Percentiles rank a stretch among this genome's conserved stretches.
phyloP scores from a whole-genome alignment of 2,797 vertebrate species.

The Coreius guichenoti region DNA sequence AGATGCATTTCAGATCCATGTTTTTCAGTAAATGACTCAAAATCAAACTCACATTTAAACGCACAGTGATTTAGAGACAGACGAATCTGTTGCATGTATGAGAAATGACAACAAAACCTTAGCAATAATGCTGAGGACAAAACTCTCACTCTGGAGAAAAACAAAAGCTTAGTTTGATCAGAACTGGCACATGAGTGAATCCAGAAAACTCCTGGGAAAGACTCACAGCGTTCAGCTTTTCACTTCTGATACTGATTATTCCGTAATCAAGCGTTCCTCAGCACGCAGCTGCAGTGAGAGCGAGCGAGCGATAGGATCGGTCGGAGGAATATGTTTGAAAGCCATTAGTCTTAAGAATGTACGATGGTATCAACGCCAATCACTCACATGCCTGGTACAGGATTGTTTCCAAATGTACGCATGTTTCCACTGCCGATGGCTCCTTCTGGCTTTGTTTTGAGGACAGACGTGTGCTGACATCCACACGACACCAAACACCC shows the following conservation, averaged over 20 bases:
- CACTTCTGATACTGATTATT: slow-evolving; percentile 39
- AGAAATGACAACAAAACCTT: not conserved
- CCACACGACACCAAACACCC: no score
- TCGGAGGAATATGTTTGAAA: slow-evolving; percentile 59
- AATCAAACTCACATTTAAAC: slow-evolving; percentile 5
- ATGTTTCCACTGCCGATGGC: slow-evolving; percentile 47
- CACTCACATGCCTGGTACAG: slow-evolving; percentile 68
- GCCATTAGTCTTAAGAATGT: slow-evolving; percentile 70
- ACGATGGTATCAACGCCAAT: slow-evolving; percentile 72
- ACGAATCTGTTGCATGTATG: not conserved
- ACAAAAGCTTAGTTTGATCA: slow-evolving; percentile 10
- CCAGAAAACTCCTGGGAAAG: slow-evolving; percentile 25
- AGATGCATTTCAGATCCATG: not conserved
- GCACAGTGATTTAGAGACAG: not conserved
- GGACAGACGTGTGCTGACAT: no score
- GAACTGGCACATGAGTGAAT: not conserved
- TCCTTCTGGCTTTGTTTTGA: slow-evolving; percentile 55
- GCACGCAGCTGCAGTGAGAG: slow-evolving; percentile 9
- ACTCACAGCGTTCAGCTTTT: slow-evolving; percentile 27
- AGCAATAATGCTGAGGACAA: not conserved
- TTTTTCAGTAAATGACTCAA: not conserved
- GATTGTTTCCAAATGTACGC: slow-evolving; percentile 76
- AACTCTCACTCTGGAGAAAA: no score
- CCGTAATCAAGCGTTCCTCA: slow-evolving; percentile 40
- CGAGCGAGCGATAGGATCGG: slow-evolving; percentile 42